Conservation (phyloP, 1,140 invertebrate genomes). For the Pseudomyrmex pallidus region DNA sequence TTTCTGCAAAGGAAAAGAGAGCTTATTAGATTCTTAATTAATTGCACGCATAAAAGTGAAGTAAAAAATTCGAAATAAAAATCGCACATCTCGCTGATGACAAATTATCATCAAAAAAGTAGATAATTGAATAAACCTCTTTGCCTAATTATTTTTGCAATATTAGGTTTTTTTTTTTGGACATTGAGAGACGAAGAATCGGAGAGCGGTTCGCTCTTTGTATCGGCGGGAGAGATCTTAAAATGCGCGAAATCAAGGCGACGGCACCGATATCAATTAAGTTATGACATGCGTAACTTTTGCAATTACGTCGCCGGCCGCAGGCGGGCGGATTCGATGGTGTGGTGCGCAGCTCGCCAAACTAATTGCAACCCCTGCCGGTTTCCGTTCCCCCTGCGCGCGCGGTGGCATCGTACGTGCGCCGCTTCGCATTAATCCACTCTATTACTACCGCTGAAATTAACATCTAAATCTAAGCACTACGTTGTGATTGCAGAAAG, state of each 20-base stretch:
- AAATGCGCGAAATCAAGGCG: constrained; percentile 39
- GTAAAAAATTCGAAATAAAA: not conserved
- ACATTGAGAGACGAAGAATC: not conserved
- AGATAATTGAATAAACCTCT: not conserved
- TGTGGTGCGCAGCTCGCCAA: constrained; percentile 26
- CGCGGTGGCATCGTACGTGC: constrained; percentile 45
- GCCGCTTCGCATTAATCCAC: constrained; percentile 47
- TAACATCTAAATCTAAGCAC: constrained; percentile 57
- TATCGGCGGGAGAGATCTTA: constrained; percentile 2
- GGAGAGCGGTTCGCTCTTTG: not conserved
- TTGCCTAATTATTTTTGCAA: too few relatives aligned
- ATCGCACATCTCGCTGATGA: too few relatives aligned
- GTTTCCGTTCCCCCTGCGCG: constrained; percentile 10
- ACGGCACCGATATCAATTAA: constrained; percentile 50
- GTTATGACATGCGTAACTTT: constrained; percentile 58
- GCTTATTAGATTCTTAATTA: constrained; percentile 22
- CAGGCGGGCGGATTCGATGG: constrained; percentile 45
- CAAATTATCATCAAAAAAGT: not conserved
- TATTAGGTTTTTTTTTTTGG: not conserved
- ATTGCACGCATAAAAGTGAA: not conserved
- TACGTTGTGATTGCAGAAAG: constrained; percentile 43
- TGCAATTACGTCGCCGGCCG: constrained; percentile 50
- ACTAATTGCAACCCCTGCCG: constrained; percentile 50
- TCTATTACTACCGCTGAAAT: constrained; percentile 55
- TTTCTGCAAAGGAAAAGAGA: not conserved